Base-by-base conservation (phyloP, 2,888 invertebrate species). In the Elgonia sp. region DNA sequence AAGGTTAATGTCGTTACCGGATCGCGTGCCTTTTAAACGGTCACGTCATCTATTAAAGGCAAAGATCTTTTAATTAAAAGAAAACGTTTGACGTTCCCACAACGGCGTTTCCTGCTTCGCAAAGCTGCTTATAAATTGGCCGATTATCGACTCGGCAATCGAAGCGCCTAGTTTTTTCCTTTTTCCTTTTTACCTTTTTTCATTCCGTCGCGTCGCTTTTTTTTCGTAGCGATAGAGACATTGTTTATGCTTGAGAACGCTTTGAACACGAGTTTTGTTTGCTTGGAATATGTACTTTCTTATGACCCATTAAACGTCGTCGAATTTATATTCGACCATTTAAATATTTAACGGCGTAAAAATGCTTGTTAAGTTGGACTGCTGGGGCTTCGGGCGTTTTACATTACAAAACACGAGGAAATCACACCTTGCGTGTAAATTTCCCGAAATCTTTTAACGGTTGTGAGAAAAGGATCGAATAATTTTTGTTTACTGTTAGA, bases 1-100 rank as follows among this genome's bases (percentile, higher is more conserved):
- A 76, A 86, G 88, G 88, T 88, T 88, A 88, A 86, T 84, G 88
- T 88, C 88, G 79, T 88, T 85, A 83, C 88, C 67, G 79, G 73
- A 77, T 88, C 75, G 88, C 85, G 85, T 88, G 85, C 85, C 85
- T 85, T 88, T 88, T 88, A 88, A 88, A 79, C 83, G 82, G 50
- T 84, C 76, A 76, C 84, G 84, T 87, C 85, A 83, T 82, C 79
- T 73, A 88, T 88, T 85, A 85, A 85, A 88, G 84, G 40, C 60
- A 67, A 5, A 29, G 80, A 85, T 82, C 82, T 82, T 88, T 85
- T 88, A 85, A 88, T 88, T 88, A 82, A 85, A 82, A 84, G 84
- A 77, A 84, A 82, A 77, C 67, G 77, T 76, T 82, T 73, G 72
- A 60, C 86, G 69, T 60, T 46, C 57, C 65, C 46, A 29, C 55